phyloP scores from a whole-genome alignment of 2,888 invertebrate genomes.

The Cryptocephalus moraei region DNA sequence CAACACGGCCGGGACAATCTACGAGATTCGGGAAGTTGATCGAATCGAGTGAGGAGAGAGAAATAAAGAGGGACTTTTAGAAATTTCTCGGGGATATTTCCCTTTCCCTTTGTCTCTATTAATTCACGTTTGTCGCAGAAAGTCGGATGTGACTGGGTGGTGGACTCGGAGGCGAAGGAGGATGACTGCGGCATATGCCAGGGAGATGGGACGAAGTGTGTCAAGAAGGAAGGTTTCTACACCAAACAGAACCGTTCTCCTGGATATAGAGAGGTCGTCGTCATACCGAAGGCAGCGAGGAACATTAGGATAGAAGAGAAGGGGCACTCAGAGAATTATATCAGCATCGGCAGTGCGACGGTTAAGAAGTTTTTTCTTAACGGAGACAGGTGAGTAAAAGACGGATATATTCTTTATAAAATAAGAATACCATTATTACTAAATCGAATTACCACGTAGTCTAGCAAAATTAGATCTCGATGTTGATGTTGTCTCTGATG shows the following conservation, averaged over 20 bases:
- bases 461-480: too few species aligned
- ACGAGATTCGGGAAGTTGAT: too few species aligned
- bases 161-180: conserved; percentile 68
- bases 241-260: conserved; percentile 38
- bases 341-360: conserved; percentile 64
- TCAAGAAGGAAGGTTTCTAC: conserved; percentile 52
- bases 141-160: conserved; percentile 86
- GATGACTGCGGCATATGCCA: conserved; percentile 82
- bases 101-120: background rate
- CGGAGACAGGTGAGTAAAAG: conserved; percentile 54
- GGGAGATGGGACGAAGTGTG: conserved; percentile 73
- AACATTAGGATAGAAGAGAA: conserved; percentile 71
- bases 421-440: too few species aligned
- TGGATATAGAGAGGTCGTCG: conserved; percentile 53
- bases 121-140: conserved; percentile 47
- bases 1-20: too few species aligned
- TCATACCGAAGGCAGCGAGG: conserved; percentile 68
- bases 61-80: too few species aligned
- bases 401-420: too few species aligned
- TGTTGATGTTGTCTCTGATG: too few species aligned
- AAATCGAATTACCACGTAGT: too few species aligned
- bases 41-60: too few species aligned
- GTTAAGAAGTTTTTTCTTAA: conserved; percentile 66
- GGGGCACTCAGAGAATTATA: conserved; percentile 64
- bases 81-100: too few species aligned